Conservation (phyloP, 2,797 vertebrate species). For the Sebastiscus tertius region DNA sequence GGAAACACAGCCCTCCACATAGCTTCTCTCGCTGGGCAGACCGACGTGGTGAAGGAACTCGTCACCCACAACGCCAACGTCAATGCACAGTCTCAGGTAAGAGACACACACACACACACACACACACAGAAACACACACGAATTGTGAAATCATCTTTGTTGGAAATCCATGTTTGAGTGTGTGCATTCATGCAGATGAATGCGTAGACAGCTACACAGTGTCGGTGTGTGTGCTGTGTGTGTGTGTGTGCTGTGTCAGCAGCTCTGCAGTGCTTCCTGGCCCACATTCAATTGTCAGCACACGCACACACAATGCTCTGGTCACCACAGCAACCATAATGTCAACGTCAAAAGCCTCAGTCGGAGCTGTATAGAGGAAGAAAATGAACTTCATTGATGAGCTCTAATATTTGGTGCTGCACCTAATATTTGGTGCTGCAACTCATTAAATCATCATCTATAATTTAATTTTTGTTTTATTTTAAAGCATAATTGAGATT, state of each 20-base stretch:
- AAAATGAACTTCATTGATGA: conserved; percentile 10
- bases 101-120: not conserved
- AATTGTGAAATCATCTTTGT: not conserved
- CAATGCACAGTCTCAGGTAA: conserved; percentile 97
- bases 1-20: conserved; percentile 98
- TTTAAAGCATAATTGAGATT: not conserved
- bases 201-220: not conserved
- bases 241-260: conserved; percentile 61
- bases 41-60: conserved; percentile 93
- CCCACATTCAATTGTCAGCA: conserved; percentile 37
- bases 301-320: not conserved
- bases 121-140: not conserved
- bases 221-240: not conserved
- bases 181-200: conserved; percentile 19
- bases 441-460: not conserved
- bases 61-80: conserved; percentile 92
- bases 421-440: not conserved
- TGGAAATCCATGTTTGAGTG: not conserved
- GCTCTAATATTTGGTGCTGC: not conserved
- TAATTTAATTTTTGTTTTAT: not conserved
- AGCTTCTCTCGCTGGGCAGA: conserved; percentile 96
- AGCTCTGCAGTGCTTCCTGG: conserved; percentile 43
- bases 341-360: conserved; percentile 26
- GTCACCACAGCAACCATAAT: conserved; percentile 41
- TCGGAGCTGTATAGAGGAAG: not conserved